Conservation (phyloP, 2,797 vertebrate species). For the Cyprinella venusta region DNA sequence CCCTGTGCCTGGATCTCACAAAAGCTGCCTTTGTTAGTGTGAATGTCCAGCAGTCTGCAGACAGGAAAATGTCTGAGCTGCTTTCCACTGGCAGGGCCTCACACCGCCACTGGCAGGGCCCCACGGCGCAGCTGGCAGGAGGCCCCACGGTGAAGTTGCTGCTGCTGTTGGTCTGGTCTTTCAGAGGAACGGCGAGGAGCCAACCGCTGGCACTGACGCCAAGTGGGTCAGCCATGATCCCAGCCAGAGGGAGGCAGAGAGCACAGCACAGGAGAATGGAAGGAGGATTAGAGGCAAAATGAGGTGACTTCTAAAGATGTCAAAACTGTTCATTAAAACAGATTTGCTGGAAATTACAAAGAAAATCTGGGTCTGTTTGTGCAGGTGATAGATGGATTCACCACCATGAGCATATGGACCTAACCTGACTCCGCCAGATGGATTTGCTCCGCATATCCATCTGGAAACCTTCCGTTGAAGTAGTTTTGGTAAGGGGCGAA, state of each 20-base stretch:
- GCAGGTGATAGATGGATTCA: not conserved
- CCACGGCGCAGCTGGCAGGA: slow-evolving; percentile 63
- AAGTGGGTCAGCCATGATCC: slow-evolving; percentile 71
- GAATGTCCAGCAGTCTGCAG: slow-evolving; percentile 60
- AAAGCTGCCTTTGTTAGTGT: slow-evolving; percentile 73
- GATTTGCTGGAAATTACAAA: not conserved
- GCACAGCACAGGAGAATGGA: slow-evolving; percentile 43
- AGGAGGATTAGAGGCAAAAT: slow-evolving; percentile 31
- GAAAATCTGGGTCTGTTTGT: slow-evolving; percentile 12
- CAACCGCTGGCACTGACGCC: slow-evolving; percentile 64
- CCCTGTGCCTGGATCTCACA: slow-evolving; percentile 64
- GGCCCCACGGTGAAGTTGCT: slow-evolving; percentile 60
- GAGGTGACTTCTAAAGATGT: not conserved
- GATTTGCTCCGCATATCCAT: too few species aligned
- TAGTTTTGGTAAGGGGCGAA: too few species aligned
- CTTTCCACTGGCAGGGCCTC: slow-evolving; percentile 61
- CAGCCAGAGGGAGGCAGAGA: slow-evolving; percentile 57
- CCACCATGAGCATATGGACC: not conserved
- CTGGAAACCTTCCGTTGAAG: too few species aligned
- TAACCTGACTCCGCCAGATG: too few species aligned
- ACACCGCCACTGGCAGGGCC: slow-evolving; percentile 62
- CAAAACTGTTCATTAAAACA: not conserved
- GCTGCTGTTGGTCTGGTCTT: slow-evolving; percentile 60
- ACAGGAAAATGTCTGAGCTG: slow-evolving; percentile 70
- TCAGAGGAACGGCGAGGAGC: slow-evolving; percentile 64